These are phyloP conservation scores for Macropus fuliginosus DNA, from an alignment of 2,797 vertebrate species.

Conservation along the genomic window DNA sequence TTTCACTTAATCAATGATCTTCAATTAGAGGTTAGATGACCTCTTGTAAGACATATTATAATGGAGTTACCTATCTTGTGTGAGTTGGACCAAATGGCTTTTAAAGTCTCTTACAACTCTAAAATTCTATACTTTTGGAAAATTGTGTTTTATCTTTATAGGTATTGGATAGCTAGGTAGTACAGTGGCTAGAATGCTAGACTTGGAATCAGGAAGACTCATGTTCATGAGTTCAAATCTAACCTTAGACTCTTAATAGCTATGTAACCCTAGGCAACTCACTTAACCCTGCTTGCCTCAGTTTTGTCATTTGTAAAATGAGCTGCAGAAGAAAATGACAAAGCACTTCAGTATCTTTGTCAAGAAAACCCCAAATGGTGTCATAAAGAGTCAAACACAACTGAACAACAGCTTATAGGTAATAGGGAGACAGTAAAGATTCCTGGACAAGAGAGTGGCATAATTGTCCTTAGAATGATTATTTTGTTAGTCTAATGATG, in stretches of 20 bases:
- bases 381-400: background rate
- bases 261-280: background rate
- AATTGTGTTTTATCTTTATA: background rate
- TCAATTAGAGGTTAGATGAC: background rate
- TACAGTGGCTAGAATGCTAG: background rate
- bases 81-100: background rate
- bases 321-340: background rate
- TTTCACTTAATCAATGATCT: background rate
- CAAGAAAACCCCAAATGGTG: background rate
- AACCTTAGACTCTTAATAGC: background rate
- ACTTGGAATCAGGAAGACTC: background rate
- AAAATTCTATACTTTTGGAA: background rate
- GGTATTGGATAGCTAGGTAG: background rate
- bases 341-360: background rate
- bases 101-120: background rate
- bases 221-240: background rate
- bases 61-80: background rate
- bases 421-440: background rate
- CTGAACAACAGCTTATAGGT: background rate
- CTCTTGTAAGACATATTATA: background rate
- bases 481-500: background rate
- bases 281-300: background rate
- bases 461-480: background rate
- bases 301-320: background rate
- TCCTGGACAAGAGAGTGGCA: background rate